phyloP scores from a whole-genome alignment of 1,140 invertebrate species.

The Apis dorsata region DNA sequence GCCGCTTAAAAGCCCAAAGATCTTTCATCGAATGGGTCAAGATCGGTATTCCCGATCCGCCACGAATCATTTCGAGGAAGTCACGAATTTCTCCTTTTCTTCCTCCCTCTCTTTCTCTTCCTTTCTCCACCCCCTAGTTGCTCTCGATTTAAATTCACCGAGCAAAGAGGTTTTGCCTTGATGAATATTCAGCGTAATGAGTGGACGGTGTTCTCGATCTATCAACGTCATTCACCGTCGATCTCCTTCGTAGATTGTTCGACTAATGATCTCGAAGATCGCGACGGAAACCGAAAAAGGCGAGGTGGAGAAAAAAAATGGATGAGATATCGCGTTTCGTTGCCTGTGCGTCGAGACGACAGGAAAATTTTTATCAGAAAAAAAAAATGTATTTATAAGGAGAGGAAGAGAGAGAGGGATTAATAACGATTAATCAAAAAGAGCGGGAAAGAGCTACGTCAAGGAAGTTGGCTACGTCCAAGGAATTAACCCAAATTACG shows the following conservation, averaged over 20 bases:
- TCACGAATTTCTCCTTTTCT: neutral
- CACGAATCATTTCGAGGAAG: conserved; percentile 14
- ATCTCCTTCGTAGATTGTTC: conserved; percentile 28
- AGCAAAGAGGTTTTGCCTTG: conserved; percentile 47
- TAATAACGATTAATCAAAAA: neutral
- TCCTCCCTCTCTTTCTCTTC: neutral
- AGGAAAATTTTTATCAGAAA: neutral
- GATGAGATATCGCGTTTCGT: conserved; percentile 1
- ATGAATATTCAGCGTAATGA: conserved; percentile 59
- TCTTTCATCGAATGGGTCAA: conserved; percentile 15
- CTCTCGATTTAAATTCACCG: conserved; percentile 42
- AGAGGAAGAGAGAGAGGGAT: neutral
- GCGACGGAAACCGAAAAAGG: neutral
- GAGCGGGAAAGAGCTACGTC: neutral
- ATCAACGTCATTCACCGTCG: conserved; percentile 43
- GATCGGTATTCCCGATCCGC: conserved; percentile 32
- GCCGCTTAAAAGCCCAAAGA: neutral
- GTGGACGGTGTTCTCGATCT: conserved; percentile 46
- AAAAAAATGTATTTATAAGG: neutral
- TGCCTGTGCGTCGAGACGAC: neutral
- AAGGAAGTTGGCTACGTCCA: neutral
- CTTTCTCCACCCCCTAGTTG: too few relatives aligned
- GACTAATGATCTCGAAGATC: conserved; percentile 32
- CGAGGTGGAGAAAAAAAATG: neutral
- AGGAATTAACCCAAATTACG: conserved; percentile 21